Base-by-base conservation (phyloP, 1,140 invertebrate genomes). In the Nasonia vitripennis region DNA sequence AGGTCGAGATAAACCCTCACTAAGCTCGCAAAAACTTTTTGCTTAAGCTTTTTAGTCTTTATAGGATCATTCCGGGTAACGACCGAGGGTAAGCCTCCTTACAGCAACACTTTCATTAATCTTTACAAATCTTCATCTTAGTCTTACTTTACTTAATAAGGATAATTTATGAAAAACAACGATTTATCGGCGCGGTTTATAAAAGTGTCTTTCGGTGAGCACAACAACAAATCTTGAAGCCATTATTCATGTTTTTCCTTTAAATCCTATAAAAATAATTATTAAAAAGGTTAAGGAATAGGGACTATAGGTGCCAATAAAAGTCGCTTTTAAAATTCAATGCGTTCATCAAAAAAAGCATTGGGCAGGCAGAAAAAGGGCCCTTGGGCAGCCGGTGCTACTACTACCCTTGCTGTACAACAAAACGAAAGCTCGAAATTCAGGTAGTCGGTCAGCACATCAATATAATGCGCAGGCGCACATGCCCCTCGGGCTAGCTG, bases 401-500 rank as follows among this genome's bases (percentile, higher is more conserved):
- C 17, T 51, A 14, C 48, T 51, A 51, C 48, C 2, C 48, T 51
- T 17, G 55, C 55, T n/a, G 9, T 27, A 62, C 34, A 37, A 23
- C 5, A 62, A 17, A 34, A 41, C 5, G 37, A 9, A 74, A 81
- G 12, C 48, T 83, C 9, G 31, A 83, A 75, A 77, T 27, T 77
- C 81, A 83, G 81, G 81, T 83, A 83, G 81, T 27, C 31, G 31
- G 45, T 34, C 41, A 78, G 41, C 7, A 11, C n/a, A 20, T 78
- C 41, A 23, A 51, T 27, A 51, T 17, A 37, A 77, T 31, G 1
- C 75, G 45, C 17, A 34, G 74, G 34, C 75, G 85, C 89, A 88
- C 88, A 88, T 90, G 89, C 1, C 75, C 88, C 87, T 81, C 79
- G 78, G 67, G 84, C 84, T 89, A 91, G 90, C 90, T 91, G 90